phyloP scores from a whole-genome alignment of 2,113 vertebrate species.

The Petromus typicus region DNA sequence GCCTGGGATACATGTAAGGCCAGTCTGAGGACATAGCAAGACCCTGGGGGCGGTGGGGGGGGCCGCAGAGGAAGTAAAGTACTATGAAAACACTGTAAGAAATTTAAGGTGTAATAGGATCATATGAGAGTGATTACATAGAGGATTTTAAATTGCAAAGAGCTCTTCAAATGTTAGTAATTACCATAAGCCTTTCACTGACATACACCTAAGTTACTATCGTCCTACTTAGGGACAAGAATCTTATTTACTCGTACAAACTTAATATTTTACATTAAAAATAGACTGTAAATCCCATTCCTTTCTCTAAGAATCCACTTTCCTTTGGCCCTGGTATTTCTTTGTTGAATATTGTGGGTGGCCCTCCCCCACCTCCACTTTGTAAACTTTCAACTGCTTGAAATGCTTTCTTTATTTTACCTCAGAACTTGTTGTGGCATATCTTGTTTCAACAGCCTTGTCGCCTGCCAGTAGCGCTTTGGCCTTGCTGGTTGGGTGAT shows the following conservation, averaged over 20 bases:
- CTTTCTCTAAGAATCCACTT: background rate
- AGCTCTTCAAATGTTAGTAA: background rate
- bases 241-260: background rate
- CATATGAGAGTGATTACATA: background rate
- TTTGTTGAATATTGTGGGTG: conserved; percentile 22
- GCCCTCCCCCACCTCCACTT: background rate
- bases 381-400: conserved; percentile 51
- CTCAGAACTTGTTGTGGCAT: conserved; percentile 59
- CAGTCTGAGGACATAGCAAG: too few species aligned
- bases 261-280: conserved; percentile 17
- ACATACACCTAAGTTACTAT: background rate
- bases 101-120: background rate
- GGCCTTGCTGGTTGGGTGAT: conserved; percentile 29
- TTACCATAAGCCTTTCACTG: background rate
- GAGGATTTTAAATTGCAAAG: conserved; percentile 35
- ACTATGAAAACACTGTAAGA: background rate
- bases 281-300: background rate
- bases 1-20: background rate
- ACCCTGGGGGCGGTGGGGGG: background rate
- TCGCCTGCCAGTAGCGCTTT: conserved; percentile 50
- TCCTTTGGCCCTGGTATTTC: background rate
- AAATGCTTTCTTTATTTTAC: conserved; percentile 56
- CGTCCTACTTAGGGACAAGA: background rate
- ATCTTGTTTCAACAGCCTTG: conserved; percentile 65
- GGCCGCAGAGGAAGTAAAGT: background rate